These are phyloP conservation scores for Sebastolobus alascanus DNA, from an alignment of 2,797 vertebrate species.

Conservation along the genomic window DNA sequence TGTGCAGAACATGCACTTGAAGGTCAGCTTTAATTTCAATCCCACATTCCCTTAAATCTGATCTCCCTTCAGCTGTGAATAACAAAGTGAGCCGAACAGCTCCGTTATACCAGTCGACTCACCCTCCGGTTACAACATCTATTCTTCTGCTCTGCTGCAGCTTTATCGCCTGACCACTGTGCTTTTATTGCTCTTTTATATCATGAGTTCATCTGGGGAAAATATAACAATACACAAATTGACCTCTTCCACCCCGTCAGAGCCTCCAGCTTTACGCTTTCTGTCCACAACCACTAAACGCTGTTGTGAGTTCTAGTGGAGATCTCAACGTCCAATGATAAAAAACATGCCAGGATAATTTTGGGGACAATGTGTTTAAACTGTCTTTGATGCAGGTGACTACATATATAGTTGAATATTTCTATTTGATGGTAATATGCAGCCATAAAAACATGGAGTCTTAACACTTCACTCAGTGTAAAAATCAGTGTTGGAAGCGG, in stretches of 20 bases:
- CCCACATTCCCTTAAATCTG: neutral
- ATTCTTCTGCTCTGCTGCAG: constrained; percentile 14
- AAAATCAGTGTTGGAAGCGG: no score
- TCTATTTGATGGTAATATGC: neutral
- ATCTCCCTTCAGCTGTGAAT: constrained; percentile 27
- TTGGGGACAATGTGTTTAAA: neutral
- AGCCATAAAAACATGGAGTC: neutral
- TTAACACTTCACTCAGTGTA: no score
- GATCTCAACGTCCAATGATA: neutral
- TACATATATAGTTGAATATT: neutral
- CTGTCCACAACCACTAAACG: neutral
- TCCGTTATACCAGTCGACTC: neutral
- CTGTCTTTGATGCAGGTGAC: no score
- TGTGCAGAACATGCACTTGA: neutral
- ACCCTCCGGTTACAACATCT: constrained; percentile 1
- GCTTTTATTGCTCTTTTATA: neutral
- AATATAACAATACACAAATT: neutral
- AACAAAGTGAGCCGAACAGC: constrained; percentile 1
- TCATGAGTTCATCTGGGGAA: neutral
- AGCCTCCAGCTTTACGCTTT: neutral
- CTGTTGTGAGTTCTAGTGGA: neutral
- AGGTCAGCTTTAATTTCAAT: neutral
- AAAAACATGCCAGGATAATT: neutral
- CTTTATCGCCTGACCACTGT: neutral
- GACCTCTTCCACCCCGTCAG: neutral